Base-by-base conservation (phyloP, 2,888 invertebrate genomes). In the Euproctis similis region DNA sequence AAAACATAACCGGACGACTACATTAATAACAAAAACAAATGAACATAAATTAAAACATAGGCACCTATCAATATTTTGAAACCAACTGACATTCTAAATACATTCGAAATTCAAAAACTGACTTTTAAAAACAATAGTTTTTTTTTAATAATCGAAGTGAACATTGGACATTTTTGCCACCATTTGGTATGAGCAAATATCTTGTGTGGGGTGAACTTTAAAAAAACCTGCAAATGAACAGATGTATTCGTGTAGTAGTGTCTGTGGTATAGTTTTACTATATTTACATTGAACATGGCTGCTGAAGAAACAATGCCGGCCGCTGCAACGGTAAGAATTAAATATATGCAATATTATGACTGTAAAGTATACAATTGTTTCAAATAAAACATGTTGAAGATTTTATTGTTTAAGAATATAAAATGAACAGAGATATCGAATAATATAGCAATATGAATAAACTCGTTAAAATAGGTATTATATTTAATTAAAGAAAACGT, bases 1-100 rank as follows among this genome's bases (percentile, higher is more conserved):
- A 84, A 81, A 80, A 81, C 81, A 77, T 67, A 77, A 77, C 73
- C 80, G 85, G 82, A 85, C 76, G 87, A 84, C 73, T 81, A 56
- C 55, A 56, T 50, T 49, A 47, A 46, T 40, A 54, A 63, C 55
- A 50, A 45, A 46, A 46, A 47, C 40, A 38, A 43, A 29, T 22
- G 13, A 33, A 42, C 28, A 38, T 37, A n/a, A n/a, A n/a, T 25
- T 31, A 35, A 39, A 28, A 27, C 22, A 31, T 34, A 26, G 36
- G 28, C 16, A 19, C 25, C 27, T 28, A 12, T 16, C 24, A 21
- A 22, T 9, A n/a, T 3, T n/a, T n/a, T n/a, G n/a, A n/a, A n/a
- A n/a, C n/a, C n/a, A n/a, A n/a, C n/a, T n/a, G n/a, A n/a, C n/a
- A n/a, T n/a, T n/a, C n/a, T n/a, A n/a, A 19, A 19, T n/a, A 8